phyloP scores from a whole-genome alignment of 2,888 invertebrate genomes.

The Drosophila kanekoi region DNA sequence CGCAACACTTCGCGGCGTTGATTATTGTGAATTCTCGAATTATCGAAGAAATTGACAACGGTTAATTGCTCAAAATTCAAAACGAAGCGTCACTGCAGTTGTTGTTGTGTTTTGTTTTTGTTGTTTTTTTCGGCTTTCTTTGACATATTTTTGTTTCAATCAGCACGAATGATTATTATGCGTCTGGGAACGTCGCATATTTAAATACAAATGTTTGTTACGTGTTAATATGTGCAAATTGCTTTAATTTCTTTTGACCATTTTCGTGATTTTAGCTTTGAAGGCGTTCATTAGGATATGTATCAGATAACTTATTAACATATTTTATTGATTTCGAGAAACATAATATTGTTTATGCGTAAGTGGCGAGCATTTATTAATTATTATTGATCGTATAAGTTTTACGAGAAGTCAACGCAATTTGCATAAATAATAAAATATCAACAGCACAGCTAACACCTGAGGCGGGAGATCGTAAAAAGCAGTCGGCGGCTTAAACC shows the following conservation, averaged over 20 bases:
- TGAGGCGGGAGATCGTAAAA: not conserved
- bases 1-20: not conserved
- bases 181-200: slow-evolving; percentile 32
- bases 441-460: not conserved
- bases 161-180: slow-evolving; percentile 43
- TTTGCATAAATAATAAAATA: not conserved
- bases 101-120: slow-evolving; percentile 15
- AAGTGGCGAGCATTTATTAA: not conserved
- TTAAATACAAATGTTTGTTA: slow-evolving; percentile 55
- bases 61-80: slow-evolving; percentile 38
- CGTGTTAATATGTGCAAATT: slow-evolving; percentile 53
- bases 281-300: slow-evolving; percentile 9
- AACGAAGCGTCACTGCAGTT: slow-evolving; percentile 28
- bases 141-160: slow-evolving; percentile 24
- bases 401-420: not conserved
- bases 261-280: not conserved
- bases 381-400: not conserved
- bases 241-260: slow-evolving; percentile 27
- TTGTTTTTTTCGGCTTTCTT: slow-evolving; percentile 45
- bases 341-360: not conserved
- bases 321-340: not conserved
- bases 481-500: not conserved
- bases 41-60: slow-evolving; percentile 7
- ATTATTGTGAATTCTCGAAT: not conserved
- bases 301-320: slow-evolving; percentile 18